Percentiles rank a stretch among this genome's conserved stretches.
Evolutionary conservation across 2,797 vertebrate species (phyloP).

Genomic region (Staurois parvus): DNA sequence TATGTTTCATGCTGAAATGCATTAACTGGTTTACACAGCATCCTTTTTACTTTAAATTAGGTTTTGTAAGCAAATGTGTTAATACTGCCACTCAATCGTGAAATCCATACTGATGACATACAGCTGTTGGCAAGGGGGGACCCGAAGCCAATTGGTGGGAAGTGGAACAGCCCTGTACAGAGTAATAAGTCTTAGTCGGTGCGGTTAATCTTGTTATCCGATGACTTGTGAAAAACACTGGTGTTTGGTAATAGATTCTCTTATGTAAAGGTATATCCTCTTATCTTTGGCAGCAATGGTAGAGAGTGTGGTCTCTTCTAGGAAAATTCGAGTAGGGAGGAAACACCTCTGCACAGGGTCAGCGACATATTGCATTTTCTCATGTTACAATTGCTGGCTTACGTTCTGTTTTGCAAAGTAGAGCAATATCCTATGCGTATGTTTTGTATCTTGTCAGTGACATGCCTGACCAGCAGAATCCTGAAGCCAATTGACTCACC

Average conservation of each 20-base stretch:
- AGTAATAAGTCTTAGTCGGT: constrained; percentile 7
- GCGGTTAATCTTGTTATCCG: constrained; percentile 14
- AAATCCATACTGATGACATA: too few relatives aligned
- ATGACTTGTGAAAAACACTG: constrained; percentile 24
- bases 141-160: not conserved
- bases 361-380: constrained; percentile 39
- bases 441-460: constrained; percentile 34
- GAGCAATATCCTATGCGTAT: constrained; percentile 50
- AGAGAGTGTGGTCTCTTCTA: constrained; percentile 27
- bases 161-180: not conserved
- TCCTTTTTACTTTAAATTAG: not conserved
- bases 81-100: not conserved
- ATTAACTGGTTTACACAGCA: not conserved
- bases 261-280: constrained; percentile 52
- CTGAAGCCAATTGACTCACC: constrained; percentile 7
- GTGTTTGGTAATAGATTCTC: constrained; percentile 26
- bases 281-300: constrained; percentile 41
- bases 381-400: constrained; percentile 42
- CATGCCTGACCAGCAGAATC: constrained; percentile 1
- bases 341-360: constrained; percentile 56
- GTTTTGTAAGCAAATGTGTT: not conserved
- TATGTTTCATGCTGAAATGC: not conserved
- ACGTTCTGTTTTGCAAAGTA: constrained; percentile 43
- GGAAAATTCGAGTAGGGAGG: constrained; percentile 39
- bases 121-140: not conserved